Evolutionary conservation across 30 jellyfish, hydroid and myxozoan genomes (phyloP), one percentile per base, ranked within the genome.

Genomic region (Cassiopea xamachana): DNA sequence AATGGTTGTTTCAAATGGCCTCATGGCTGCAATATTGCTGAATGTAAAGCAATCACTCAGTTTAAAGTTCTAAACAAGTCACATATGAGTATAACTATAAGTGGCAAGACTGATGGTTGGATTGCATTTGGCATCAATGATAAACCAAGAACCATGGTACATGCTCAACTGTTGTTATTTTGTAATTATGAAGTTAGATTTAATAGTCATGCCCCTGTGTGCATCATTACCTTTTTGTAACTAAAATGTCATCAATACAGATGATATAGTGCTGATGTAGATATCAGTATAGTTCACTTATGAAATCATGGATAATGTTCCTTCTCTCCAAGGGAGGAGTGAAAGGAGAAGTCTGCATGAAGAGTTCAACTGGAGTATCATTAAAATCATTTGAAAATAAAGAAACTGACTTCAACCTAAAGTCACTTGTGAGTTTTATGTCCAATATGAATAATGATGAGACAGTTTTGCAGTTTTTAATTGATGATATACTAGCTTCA

Each of bases 91-190:
- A 60, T 88, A 2, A 79, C 48, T 7, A 19, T 88, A 1, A 18
- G 68, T 61, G 90, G 85, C 73, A 19, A 64, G n/a, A 39, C 55
- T 48, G 89, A 73, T 79, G 95, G 89, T 1, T 88, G 95, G 95
- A 58, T 88, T 78, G 95, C 95, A 1, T 79, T 88, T 79, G 95
- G 95, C 8, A 67, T 77, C 39, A 88, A 79, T 78, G 75, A 77
- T n/a, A 55, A 69, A 0, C 95, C 90, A 77, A 70, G 90, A 67
- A 17, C 67, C 72, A 88, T 88, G 95, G 95, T 79, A n/a, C 16
- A 88, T 75, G 9, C 64, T 27, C 39, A 27, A 27, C 39, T 27
- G 39, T 27, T 27, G 39, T 27, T 27, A 27, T 27, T 27, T 27
- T 27, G 39, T 27, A 27, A 27, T 27, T 27, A 27, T 27, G 39